Conservation (phyloP, 2,888 invertebrate species). For the Archips xylosteana region DNA sequence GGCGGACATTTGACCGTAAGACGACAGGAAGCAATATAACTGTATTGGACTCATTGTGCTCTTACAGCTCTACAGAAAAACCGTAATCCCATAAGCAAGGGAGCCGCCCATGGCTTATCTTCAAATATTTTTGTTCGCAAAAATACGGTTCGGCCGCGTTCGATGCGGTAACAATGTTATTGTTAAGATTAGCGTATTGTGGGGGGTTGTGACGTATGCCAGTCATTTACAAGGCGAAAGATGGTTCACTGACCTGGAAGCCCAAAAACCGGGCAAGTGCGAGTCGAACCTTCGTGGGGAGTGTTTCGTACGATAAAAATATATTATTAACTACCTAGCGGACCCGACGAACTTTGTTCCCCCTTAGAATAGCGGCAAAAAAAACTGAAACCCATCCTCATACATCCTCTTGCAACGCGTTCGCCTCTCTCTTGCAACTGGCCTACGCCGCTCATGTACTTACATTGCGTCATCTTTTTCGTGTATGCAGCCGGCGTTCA, state of each 20-base stretch:
- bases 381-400: too few species aligned
- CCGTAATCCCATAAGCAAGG: slow-evolving; percentile 4
- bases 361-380: too few species aligned
- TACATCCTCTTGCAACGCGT: too few species aligned
- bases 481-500: too few species aligned
- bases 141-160: slow-evolving; percentile 15
- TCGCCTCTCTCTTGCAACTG: too few species aligned
- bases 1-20: not conserved
- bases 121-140: slow-evolving; percentile 34
- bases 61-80: not conserved
- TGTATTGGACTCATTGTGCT: slow-evolving; percentile 2
- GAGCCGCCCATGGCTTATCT: slow-evolving; percentile 19
- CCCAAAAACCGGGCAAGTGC: not conserved
- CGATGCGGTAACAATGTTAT: slow-evolving; percentile 31
- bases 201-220: slow-evolving; percentile 12
- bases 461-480: too few species aligned
- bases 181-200: slow-evolving; percentile 22
- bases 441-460: too few species aligned
- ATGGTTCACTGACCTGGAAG: slow-evolving; percentile 3
- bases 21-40: not conserved
- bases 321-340: too few species aligned
- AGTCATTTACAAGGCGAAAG: slow-evolving; percentile 18
- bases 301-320: too few species aligned
- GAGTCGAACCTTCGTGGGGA: too few species aligned
- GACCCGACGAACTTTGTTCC: too few species aligned